phyloP scores from a whole-genome alignment of 2,888 invertebrate species.

The Rhagophthalmus giganteus region DNA sequence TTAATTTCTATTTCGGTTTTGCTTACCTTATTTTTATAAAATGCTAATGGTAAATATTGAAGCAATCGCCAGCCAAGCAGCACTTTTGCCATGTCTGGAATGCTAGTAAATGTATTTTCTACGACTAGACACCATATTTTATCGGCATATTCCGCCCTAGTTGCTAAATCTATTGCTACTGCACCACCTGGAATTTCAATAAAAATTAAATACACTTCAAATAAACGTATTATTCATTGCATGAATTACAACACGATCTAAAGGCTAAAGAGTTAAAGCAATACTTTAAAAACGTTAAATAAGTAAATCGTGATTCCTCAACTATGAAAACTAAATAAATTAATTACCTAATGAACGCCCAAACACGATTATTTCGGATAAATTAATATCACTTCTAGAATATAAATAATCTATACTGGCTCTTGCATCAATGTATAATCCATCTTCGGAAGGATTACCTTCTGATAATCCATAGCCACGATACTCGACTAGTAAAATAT shows the following conservation, averaged over 20 bases:
- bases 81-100: conserved; percentile 88
- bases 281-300: conserved; percentile 13
- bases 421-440: conserved; percentile 84
- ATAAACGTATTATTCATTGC: conserved; percentile 6
- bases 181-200: conserved; percentile 78
- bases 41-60: conserved; percentile 76
- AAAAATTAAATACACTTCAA: conserved; percentile 2
- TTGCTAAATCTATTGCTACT: conserved; percentile 85
- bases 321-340: too few relatives aligned
- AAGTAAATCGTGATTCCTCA: conserved; percentile 7
- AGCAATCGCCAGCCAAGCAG: conserved; percentile 75
- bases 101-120: conserved; percentile 94
- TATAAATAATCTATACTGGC: conserved; percentile 84
- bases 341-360: conserved; percentile 79
- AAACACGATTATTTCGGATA: conserved; percentile 82
- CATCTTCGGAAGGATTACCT: conserved; percentile 84
- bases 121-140: conserved; percentile 86
- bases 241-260: too few relatives aligned
- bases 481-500: conserved; percentile 92
- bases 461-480: conserved; percentile 92
- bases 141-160: conserved; percentile 72
- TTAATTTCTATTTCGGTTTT: neutral
- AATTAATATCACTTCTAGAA: conserved; percentile 81
- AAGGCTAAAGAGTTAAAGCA: too few relatives aligned
- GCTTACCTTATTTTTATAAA: conserved; percentile 88